A percentile compares a stretch with the other conserved stretches of the same genome.
Conservation (phyloP, 1,140 invertebrate species). For the Atta cephalotes region DNA sequence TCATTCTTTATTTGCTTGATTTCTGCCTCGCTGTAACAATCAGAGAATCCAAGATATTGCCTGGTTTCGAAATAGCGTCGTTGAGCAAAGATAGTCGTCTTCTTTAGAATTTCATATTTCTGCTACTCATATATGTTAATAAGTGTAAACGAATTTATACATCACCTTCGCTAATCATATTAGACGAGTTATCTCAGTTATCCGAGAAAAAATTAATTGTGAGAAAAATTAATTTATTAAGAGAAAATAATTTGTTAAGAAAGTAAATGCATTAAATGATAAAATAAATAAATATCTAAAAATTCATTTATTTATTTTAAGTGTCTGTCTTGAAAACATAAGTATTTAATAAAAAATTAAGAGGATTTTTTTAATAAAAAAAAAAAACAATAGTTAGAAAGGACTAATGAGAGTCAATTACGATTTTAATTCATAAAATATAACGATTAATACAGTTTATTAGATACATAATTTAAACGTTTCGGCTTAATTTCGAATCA, state of each 20-base stretch:
- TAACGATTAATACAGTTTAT: too few relatives aligned
- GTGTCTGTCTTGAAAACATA: background rate
- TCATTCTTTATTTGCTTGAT: conserved; percentile 28
- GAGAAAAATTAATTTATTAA: background rate
- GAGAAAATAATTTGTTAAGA: too few relatives aligned
- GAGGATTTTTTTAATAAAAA: too few relatives aligned
- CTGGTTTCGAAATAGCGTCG: background rate
- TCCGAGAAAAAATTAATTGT: background rate
- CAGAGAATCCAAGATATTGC: background rate
- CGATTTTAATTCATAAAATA: too few relatives aligned
- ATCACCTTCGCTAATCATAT: background rate
- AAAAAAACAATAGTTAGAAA: too few relatives aligned
- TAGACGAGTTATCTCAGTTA: background rate
- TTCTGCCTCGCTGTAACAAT: conserved; percentile 12
- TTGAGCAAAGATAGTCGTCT: background rate
- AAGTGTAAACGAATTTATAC: background rate
- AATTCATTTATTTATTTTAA: background rate
- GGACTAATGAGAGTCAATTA: too few relatives aligned
- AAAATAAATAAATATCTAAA: background rate
- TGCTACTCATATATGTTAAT: background rate
- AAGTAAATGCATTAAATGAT: background rate
- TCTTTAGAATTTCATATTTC: background rate
- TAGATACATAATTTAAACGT: too few relatives aligned
- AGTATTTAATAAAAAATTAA: too few relatives aligned
- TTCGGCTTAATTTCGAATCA: too few relatives aligned